phyloP scores from a whole-genome alignment of 1,140 invertebrate species.

The Cherax destructor region DNA sequence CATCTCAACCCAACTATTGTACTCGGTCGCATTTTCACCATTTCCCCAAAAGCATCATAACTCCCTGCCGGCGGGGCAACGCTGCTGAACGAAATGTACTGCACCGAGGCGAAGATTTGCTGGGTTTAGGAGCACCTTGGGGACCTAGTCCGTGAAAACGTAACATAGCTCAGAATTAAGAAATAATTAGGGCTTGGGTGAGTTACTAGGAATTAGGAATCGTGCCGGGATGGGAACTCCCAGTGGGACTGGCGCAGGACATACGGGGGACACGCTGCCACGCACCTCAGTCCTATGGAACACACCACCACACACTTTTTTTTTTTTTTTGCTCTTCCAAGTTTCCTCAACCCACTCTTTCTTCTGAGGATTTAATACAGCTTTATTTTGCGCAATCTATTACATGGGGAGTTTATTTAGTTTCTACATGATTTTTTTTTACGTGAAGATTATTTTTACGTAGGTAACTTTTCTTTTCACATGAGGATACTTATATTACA shows the following conservation, averaged over 20 bases:
- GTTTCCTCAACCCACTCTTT: background rate
- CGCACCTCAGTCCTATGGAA: background rate
- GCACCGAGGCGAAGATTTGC: slow-evolving; percentile 43
- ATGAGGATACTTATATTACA: no score
- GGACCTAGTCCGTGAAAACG: slow-evolving; percentile 66
- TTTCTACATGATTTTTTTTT: background rate
- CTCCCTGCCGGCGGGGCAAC: background rate
- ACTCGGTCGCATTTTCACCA: slow-evolving; percentile 25
- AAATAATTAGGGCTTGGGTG: slow-evolving; percentile 67
- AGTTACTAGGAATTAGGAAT: slow-evolving; percentile 69
- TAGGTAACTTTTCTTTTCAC: no score
- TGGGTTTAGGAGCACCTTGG: slow-evolving; percentile 66
- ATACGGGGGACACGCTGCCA: background rate
- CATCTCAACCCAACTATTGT: slow-evolving; percentile 62
- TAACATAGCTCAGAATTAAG: slow-evolving; percentile 69
- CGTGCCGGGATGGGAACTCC: slow-evolving; percentile 61
- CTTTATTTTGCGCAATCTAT: background rate
- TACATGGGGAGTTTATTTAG: background rate
- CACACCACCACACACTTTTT: background rate
- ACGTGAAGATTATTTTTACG: no score
- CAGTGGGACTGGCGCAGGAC: slow-evolving; percentile 52
- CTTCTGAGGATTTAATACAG: background rate
- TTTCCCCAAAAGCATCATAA: slow-evolving; percentile 66
- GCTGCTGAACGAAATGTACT: slow-evolving; percentile 57
- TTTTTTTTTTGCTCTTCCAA: background rate